A percentile compares a stretch with the other conserved stretches of the same genome.
These are phyloP conservation scores for Peucedramus taeniatus DNA, from an alignment of 2,113 vertebrate genomes.

Conservation along the genomic window DNA sequence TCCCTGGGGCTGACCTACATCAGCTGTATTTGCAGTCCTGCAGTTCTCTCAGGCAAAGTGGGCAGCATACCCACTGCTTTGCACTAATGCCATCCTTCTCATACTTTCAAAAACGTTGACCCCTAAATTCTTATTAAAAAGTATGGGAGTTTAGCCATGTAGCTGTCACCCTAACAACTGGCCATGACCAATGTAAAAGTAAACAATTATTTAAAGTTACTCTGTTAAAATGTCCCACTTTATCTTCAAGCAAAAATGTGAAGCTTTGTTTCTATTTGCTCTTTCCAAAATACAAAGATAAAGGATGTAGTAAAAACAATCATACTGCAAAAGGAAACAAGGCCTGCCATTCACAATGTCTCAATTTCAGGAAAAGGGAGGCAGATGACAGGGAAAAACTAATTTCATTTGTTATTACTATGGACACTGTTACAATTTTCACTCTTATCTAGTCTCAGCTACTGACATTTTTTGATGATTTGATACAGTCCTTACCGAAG, in stretches of 20 bases:
- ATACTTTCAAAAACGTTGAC: neutral
- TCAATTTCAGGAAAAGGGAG: neutral
- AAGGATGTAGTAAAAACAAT: slow-evolving; percentile 3
- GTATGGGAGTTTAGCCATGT: neutral
- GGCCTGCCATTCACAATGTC: neutral
- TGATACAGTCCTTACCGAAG: neutral
- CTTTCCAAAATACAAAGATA: slow-evolving; percentile 7
- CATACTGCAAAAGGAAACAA: neutral
- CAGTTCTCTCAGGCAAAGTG: neutral
- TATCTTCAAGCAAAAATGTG: neutral
- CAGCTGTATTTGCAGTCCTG: neutral
- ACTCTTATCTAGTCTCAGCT: neutral
- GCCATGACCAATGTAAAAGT: neutral
- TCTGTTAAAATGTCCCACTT: neutral
- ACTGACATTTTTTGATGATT: neutral
- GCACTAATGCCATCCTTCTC: neutral
- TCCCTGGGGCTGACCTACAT: neutral
- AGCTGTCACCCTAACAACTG: neutral
- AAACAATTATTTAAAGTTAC: neutral
- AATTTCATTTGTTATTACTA: neutral
- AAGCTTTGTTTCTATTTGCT: neutral
- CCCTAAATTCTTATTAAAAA: neutral
- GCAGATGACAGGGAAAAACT: neutral
- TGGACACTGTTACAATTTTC: neutral
- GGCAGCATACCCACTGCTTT: neutral